Base-by-base conservation (phyloP, 1,140 invertebrate genomes). In the Temnothorax nylanderi region DNA sequence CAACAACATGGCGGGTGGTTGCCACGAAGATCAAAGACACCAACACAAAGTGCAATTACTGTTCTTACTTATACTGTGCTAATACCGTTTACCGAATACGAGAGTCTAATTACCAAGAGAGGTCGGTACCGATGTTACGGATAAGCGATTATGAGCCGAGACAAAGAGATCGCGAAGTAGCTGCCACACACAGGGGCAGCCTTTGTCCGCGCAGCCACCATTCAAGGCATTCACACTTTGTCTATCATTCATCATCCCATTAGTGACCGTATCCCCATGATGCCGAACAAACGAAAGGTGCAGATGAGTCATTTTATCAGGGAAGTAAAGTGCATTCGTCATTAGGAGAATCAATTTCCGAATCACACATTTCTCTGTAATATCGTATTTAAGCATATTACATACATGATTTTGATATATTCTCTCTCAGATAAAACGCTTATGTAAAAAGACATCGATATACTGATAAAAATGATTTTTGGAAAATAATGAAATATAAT, bases 101-200 rank as follows among this genome's bases (percentile, higher is more conserved):
- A 80, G n/a, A 62, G 69, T 85, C 86, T 90, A 90, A 90, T 90
- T 90, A 90, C 41, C 77, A 67, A 62, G 54, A 76, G 88, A 89
- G 88, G 86, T 90, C 60, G 84, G 88, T 87, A 90, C 88, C 88
- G 85, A 90, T 86, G 84, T 58, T 62, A 75, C 69, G 80, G 80
- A 84, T 84, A 84, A 84, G 69, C 88, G 88, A 87, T 90, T 87
- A 89, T 87, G 56, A 82, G 41, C 10, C 54, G 49, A 88, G 62
- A 90, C 88, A 90, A 90, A 87, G 76, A 69, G 84, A 71, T 86
- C 84, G 84, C 88, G 71, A 89, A 89, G 88, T 87, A 84, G 84
- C 84, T 44, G 54, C 67, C 77, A 49, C 13, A 69, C 65, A 69
- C 65, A 89, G 76, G 81, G 88, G 71, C 88, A 37, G 54, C 84